Percentiles rank a stretch among this genome's conserved stretches.
Conservation (phyloP, 2,888 invertebrate genomes). For the Phymatocera aterrima region DNA sequence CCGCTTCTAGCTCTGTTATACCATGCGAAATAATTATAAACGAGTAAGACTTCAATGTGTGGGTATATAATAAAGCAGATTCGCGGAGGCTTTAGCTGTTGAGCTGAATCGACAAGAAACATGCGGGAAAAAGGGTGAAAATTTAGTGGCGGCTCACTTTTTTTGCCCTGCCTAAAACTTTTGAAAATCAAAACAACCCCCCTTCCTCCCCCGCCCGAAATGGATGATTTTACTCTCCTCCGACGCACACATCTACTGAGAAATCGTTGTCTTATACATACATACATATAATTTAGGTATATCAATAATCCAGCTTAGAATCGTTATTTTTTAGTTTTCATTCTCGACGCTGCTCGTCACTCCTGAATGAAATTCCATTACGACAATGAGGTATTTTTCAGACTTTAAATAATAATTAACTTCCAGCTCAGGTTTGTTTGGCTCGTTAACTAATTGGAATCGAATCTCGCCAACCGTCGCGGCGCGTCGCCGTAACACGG, state of each 20-base stretch:
- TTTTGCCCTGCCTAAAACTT: no score
- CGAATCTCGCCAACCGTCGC: conserved; percentile 29
- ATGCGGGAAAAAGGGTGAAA: no score
- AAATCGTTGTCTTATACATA: no score
- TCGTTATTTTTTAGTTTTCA: not conserved
- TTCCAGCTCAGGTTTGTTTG: conserved; percentile 2
- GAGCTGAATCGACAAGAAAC: no score
- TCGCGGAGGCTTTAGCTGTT: no score
- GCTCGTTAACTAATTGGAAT: conserved; percentile 37
- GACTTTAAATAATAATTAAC: conserved; percentile 30
- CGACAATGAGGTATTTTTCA: not conserved
- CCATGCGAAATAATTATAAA: conserved; percentile 31
- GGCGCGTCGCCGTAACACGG: no score
- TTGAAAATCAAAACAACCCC: no score
- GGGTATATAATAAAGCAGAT: no score
- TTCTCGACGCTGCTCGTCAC: not conserved
- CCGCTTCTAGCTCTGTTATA: not conserved
- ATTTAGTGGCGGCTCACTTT: no score
- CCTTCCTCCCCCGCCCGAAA: no score
- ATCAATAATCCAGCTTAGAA: not conserved
- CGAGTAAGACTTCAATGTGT: not conserved
- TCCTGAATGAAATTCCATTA: not conserved
- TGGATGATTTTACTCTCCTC: no score
- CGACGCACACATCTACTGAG: no score
- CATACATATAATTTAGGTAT: not conserved